Evolutionary conservation across 1,140 invertebrate genomes (phyloP).

Genomic region (Scaptomyza montana): DNA sequence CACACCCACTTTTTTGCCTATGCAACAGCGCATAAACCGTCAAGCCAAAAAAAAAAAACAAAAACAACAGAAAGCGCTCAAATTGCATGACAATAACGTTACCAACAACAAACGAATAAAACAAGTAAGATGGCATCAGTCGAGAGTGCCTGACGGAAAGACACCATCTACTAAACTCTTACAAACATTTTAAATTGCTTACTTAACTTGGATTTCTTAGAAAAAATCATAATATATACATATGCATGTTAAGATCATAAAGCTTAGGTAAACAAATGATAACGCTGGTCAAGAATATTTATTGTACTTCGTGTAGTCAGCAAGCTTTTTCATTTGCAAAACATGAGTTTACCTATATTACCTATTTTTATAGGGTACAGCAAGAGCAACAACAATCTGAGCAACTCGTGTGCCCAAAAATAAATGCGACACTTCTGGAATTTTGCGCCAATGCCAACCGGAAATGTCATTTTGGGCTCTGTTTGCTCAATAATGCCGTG

Average conservation of each 20-base stretch:
- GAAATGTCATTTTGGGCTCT: constrained; percentile 70
- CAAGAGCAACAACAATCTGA: background rate
- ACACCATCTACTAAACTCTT: background rate
- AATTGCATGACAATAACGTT: constrained; percentile 61
- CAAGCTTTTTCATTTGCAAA: too few relatives aligned
- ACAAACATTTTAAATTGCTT: too few relatives aligned
- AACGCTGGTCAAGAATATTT: too few relatives aligned
- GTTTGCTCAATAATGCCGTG: constrained; percentile 54
- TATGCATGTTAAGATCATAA: too few relatives aligned
- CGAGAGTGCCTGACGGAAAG: background rate
- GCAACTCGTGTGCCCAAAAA: constrained; percentile 37
- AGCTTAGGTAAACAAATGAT: too few relatives aligned
- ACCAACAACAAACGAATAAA: constrained; percentile 26
- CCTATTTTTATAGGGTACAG: background rate
- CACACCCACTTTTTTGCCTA: constrained; percentile 51
- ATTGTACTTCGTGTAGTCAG: too few relatives aligned
- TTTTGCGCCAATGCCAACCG: constrained; percentile 57
- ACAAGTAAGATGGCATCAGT: constrained; percentile 15
- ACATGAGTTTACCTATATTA: too few relatives aligned
- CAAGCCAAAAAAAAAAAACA: constrained; percentile 19
- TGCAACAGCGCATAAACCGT: constrained; percentile 49
- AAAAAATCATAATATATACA: too few relatives aligned
- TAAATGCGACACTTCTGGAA: constrained; percentile 68
- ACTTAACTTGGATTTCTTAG: too few relatives aligned
- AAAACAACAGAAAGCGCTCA: constrained; percentile 47